Percentiles rank a stretch among this genome's conserved stretches.
phyloP scores from a whole-genome alignment of 1,140 invertebrate genomes.

The Trichonephila clavata region DNA sequence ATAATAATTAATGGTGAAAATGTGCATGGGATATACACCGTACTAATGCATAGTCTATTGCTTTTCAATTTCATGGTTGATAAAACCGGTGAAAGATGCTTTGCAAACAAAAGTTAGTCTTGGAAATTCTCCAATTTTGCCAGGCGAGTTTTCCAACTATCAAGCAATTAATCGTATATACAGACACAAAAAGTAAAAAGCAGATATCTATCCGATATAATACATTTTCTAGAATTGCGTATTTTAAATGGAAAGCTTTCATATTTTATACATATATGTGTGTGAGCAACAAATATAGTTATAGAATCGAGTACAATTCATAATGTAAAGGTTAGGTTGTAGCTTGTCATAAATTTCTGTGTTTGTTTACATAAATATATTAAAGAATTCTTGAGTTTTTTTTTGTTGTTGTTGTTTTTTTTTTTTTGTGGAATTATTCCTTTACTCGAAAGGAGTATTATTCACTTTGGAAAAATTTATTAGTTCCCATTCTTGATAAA shows the following conservation, averaged over 20 bases:
- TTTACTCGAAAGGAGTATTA: neutral
- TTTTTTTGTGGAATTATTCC: neutral
- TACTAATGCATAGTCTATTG: neutral
- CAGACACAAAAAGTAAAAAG: neutral
- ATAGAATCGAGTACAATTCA: neutral
- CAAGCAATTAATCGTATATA: neutral
- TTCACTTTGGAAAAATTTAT: too few relatives aligned
- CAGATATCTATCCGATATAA: too few relatives aligned
- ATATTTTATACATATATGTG: neutral
- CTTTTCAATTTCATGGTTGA: neutral
- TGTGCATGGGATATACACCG: too few relatives aligned
- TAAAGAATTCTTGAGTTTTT: neutral
- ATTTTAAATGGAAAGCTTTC: neutral
- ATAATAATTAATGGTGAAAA: too few relatives aligned
- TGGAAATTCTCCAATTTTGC: constrained; percentile 15
- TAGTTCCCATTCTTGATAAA: too few relatives aligned
- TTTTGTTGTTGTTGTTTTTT: too few relatives aligned
- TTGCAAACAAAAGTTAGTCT: neutral
- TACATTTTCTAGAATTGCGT: neutral
- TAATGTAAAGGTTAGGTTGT: too few relatives aligned
- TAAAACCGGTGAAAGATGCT: neutral
- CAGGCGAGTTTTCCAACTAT: constrained; percentile 3
- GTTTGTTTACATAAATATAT: neutral
- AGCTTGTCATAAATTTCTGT: neutral
- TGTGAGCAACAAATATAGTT: neutral